phyloP scores from a whole-genome alignment of 1,140 invertebrate species.

The Cataglyphis hispanica region DNA sequence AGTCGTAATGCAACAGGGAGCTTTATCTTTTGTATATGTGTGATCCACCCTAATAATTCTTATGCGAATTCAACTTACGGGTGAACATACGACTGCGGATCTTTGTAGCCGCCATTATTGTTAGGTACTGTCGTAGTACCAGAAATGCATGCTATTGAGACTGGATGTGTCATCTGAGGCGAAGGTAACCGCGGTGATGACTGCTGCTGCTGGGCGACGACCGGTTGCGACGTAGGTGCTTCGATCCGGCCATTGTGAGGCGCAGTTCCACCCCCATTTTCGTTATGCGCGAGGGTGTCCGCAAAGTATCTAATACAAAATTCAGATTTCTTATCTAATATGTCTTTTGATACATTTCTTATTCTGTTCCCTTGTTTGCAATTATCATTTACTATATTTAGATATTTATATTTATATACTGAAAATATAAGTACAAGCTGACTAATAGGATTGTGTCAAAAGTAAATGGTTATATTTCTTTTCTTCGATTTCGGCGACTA shows the following conservation, averaged over 20 bases:
- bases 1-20: too few species aligned
- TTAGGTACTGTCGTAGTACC: conserved; percentile 77
- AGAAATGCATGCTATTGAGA: conserved; percentile 78
- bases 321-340: background rate
- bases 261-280: conserved; percentile 80
- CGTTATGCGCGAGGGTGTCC: conserved; percentile 87
- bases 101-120: conserved; percentile 80
- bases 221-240: conserved; percentile 75
- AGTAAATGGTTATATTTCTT: too few species aligned
- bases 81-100: conserved; percentile 84
- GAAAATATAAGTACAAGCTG: background rate
- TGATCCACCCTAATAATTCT: conserved; percentile 8
- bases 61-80: conserved; percentile 80
- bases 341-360: background rate
- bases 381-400: background rate
- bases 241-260: conserved; percentile 76
- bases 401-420: background rate
- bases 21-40: too few species aligned
- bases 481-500: too few species aligned
- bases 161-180: conserved; percentile 80
- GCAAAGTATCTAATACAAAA: conserved; percentile 87
- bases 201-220: conserved; percentile 77
- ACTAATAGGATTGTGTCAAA: too few species aligned
- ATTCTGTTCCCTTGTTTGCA: background rate
- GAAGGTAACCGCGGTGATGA: conserved; percentile 82